Percentiles rank a stretch among this genome's conserved stretches.
Conservation (phyloP, 2,888 invertebrate species). For the Pandemis corylana region DNA sequence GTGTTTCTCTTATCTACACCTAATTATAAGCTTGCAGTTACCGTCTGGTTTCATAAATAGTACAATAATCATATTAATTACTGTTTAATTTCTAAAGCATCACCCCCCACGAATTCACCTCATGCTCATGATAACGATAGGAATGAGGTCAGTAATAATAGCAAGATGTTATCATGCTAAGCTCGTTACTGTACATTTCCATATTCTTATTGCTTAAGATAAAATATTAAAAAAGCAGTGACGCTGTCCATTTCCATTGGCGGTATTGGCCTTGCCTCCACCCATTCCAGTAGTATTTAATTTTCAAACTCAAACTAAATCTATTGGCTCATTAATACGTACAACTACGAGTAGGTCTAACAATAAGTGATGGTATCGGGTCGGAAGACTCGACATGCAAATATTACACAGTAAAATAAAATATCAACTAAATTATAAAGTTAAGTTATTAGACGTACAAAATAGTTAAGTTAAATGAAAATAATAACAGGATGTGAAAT, state of each 20-base stretch:
- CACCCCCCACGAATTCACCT: slow-evolving; percentile 79
- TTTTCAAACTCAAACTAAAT: neutral
- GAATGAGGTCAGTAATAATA: slow-evolving; percentile 60
- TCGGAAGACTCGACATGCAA: too few species aligned
- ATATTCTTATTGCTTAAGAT: slow-evolving; percentile 50
- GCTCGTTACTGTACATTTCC: slow-evolving; percentile 61
- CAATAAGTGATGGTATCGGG: too few species aligned
- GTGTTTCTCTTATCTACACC: slow-evolving; percentile 26
- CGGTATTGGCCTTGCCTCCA: neutral
- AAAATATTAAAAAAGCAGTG: slow-evolving; percentile 28
- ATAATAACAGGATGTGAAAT: too few species aligned
- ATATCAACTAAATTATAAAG: too few species aligned
- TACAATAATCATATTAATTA: slow-evolving; percentile 25
- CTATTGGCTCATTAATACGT: too few species aligned
- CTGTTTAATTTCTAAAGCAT: slow-evolving; percentile 47
- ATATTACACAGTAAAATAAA: too few species aligned
- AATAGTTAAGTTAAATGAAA: too few species aligned
- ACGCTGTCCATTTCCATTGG: neutral
- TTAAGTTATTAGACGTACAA: too few species aligned
- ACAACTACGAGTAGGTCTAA: too few species aligned
- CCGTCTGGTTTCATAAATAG: slow-evolving; percentile 8
- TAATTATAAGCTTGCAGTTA: slow-evolving; percentile 29
- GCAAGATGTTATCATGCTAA: slow-evolving; percentile 56
- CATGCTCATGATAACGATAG: slow-evolving; percentile 69
- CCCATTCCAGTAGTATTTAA: neutral